Evolutionary conservation across 2,797 vertebrate genomes (phyloP), one percentile per base, ranked within the genome.

Genomic region (Florisuga fusca): DNA sequence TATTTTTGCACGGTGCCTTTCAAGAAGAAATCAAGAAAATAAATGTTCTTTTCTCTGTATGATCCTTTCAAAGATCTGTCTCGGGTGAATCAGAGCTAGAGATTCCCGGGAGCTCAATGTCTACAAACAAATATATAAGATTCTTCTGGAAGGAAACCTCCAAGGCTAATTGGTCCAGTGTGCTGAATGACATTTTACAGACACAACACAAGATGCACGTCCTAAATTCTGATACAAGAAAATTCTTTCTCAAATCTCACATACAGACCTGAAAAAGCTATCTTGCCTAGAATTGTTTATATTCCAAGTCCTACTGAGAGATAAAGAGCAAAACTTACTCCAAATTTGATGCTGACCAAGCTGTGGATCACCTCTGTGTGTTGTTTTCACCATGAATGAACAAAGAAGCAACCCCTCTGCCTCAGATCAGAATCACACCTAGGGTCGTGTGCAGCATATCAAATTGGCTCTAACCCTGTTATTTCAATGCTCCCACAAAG

Each of bases 11-110:
- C 27, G 84, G 19, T 61, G 13, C 76, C 36, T 93, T 94, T 87
- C 80, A 88, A 79, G 33, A 8, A 84, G 27, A 54, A 95, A 89
- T 72, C 18, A 85, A 71, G 61, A 92, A 87, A 80, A 73, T 36
- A 27, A 6, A 31, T 27, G 10, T 45, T 73, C 13, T 51, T 90
- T 54, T 78, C 45, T 54, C 8, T 69, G 36, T 54, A 38, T 3
- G 1, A 26, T 33, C 12, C 34, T 84, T 82, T 75, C 31, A 84
- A 93, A 92, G 31, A 45, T 10, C 10, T 61, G 19, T 69, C 48
- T 62, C 34, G 72, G 77, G 8, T 57, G 51, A 67, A 85, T 72
- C 50, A 72, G 7, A 89, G 33, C 12, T 68, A 72, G 36, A 79
- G 17, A 80, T 73, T 71, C 50, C 54, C 85, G 72, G 78, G 93